These are phyloP conservation scores for Acanthurus lineatus DNA, from an alignment of 2,797 vertebrate genomes.

Conservation along the genomic window DNA sequence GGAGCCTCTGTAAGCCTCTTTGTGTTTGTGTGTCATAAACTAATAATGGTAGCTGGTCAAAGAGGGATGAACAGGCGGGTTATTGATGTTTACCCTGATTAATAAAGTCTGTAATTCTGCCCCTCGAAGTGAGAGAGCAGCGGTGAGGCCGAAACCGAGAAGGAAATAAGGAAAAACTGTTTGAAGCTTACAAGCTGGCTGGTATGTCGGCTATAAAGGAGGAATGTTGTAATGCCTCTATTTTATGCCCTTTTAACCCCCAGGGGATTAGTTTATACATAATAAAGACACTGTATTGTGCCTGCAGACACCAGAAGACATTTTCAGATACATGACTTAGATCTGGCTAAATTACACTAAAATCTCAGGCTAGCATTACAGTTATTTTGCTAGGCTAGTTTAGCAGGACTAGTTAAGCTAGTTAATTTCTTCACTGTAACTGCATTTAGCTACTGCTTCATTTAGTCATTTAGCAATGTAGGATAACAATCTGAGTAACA, in stretches of 20 bases:
- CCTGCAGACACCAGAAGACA: background rate
- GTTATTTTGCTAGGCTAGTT: background rate
- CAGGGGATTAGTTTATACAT: background rate
- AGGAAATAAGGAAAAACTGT: background rate
- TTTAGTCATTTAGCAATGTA: background rate
- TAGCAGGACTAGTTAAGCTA: background rate
- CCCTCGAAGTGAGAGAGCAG: background rate
- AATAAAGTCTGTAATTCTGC: background rate
- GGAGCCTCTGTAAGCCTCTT: slow-evolving; percentile 56
- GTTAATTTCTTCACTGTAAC: background rate
- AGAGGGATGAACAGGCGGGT: background rate
- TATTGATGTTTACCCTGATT: background rate
- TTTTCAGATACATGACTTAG: background rate
- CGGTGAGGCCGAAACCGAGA: no score
- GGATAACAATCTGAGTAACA: background rate
- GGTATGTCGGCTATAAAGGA: background rate
- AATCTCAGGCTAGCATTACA: background rate
- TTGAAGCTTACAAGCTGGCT: background rate
- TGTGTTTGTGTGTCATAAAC: slow-evolving; percentile 63
- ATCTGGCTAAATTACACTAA: background rate
- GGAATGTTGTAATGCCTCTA: background rate
- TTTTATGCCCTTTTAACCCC: background rate
- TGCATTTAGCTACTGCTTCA: background rate
- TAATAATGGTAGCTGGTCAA: slow-evolving; percentile 39
- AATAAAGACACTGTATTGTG: background rate